Conservation (phyloP, 92 coral and sea anemone species). For the Siderastrea radians region DNA sequence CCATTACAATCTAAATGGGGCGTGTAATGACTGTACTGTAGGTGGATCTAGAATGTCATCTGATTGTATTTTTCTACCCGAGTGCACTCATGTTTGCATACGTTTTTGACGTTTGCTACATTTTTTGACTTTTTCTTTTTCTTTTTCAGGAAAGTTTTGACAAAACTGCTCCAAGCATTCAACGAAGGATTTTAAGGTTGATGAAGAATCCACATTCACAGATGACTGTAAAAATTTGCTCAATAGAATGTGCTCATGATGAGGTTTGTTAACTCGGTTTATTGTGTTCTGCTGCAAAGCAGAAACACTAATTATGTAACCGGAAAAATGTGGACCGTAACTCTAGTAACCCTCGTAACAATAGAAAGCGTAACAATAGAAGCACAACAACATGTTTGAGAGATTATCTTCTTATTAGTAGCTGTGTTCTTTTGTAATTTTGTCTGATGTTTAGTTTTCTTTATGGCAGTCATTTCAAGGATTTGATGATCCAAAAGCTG, state of each 20-base stretch:
- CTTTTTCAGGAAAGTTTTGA: slow-evolving; percentile 69
- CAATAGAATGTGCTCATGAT: slow-evolving; percentile 76
- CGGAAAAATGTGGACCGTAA: too few relatives aligned
- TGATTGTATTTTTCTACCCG: too few relatives aligned
- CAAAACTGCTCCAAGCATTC: slow-evolving; percentile 85
- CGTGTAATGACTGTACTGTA: too few relatives aligned
- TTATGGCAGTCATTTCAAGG: slow-evolving; percentile 77
- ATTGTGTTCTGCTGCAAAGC: neutral
- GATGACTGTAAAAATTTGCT: slow-evolving; percentile 75
- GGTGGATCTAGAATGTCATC: too few relatives aligned
- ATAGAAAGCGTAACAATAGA: too few relatives aligned
- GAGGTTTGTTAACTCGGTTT: slow-evolving; percentile 40
- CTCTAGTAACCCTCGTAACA: too few relatives aligned
- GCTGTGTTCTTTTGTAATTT: neutral
- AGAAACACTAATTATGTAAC: neutral
- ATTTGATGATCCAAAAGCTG: slow-evolving; percentile 70
- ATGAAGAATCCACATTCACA: slow-evolving; percentile 80
- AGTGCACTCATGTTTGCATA: too few relatives aligned
- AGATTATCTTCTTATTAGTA: too few relatives aligned
- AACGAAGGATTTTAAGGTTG: slow-evolving; percentile 70
- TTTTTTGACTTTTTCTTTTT: neutral
- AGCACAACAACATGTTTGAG: too few relatives aligned
- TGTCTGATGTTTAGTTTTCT: neutral
- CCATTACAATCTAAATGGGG: too few relatives aligned
- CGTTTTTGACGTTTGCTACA: too few relatives aligned